These are phyloP conservation scores for Phaethornis superciliosus DNA, from an alignment of 2,113 vertebrate species.

Conservation along the genomic window DNA sequence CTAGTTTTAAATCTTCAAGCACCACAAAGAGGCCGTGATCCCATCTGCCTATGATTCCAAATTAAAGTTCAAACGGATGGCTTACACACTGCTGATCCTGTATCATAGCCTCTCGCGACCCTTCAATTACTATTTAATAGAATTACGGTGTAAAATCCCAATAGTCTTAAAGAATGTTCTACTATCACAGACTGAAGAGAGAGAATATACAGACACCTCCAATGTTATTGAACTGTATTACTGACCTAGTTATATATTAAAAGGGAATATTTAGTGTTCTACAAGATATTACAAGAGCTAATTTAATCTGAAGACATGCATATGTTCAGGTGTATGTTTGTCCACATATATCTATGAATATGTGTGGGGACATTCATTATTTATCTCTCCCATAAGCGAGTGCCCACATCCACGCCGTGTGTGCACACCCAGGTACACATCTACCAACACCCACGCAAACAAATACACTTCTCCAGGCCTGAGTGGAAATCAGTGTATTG, in stretches of 20 bases:
- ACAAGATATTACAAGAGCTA: constrained; percentile 62
- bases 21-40: constrained; percentile 78
- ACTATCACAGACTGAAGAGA: constrained; percentile 73
- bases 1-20: constrained; percentile 79
- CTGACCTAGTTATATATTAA: constrained; percentile 67
- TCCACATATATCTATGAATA: background rate
- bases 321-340: background rate
- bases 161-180: constrained; percentile 80
- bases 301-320: constrained; percentile 31
- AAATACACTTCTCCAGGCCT: rapidly evolving
- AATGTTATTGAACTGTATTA: constrained; percentile 41
- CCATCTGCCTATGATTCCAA: constrained; percentile 82
- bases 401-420: background rate
- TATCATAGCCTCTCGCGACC: constrained; percentile 83
- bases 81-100: constrained; percentile 80
- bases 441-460: background rate
- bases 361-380: background rate
- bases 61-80: constrained; percentile 82
- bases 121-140: constrained; percentile 85
- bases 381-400: background rate
- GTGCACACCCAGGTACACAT: background rate
- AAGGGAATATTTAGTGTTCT: constrained; percentile 55
- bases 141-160: constrained; percentile 85
- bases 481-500: background rate
- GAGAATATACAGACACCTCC: constrained; percentile 58